Evolutionary conservation across 2,113 vertebrate species (phyloP).

Genomic region (Neogobius melanostomus): DNA sequence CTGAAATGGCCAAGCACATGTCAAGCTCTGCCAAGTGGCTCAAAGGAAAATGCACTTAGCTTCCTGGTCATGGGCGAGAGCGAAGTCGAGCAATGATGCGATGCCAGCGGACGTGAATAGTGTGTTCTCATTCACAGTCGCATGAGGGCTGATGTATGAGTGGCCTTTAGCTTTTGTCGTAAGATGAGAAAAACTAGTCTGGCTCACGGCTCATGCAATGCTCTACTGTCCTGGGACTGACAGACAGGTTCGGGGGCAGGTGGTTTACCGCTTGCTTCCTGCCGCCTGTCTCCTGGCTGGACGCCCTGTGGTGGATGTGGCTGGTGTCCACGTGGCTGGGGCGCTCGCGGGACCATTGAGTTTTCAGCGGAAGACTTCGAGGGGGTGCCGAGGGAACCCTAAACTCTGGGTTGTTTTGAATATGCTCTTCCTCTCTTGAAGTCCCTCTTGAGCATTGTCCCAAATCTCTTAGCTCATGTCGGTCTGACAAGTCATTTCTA

Average conservation of each 20-base stretch:
- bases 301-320: slow-evolving; percentile 70
- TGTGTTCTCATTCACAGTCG: slow-evolving; percentile 68
- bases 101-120: slow-evolving; percentile 62
- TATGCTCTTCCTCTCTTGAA: slow-evolving; percentile 17
- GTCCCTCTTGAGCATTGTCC: slow-evolving; percentile 32
- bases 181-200: slow-evolving; percentile 70
- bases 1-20: slow-evolving; percentile 78
- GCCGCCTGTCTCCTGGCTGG: slow-evolving; percentile 70
- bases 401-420: slow-evolving; percentile 41
- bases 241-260: slow-evolving; percentile 62
- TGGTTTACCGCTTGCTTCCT: slow-evolving; percentile 80
- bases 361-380: slow-evolving; percentile 70
- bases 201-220: slow-evolving; percentile 79
- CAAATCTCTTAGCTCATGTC: slow-evolving; percentile 45
- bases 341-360: slow-evolving; percentile 72
- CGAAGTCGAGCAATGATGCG: slow-evolving; percentile 61
- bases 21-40: slow-evolving; percentile 66
- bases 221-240: slow-evolving; percentile 70
- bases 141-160: slow-evolving; percentile 63
- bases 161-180: slow-evolving; percentile 46
- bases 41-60: slow-evolving; percentile 56
- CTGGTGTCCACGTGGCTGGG: slow-evolving; percentile 67
- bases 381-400: slow-evolving; percentile 62
- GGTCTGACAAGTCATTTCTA: slow-evolving; percentile 22
- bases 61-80: slow-evolving; percentile 53